These are phyloP conservation scores for Labeo catla DNA, from an alignment of 2,113 vertebrate genomes.

Conservation along the genomic window DNA sequence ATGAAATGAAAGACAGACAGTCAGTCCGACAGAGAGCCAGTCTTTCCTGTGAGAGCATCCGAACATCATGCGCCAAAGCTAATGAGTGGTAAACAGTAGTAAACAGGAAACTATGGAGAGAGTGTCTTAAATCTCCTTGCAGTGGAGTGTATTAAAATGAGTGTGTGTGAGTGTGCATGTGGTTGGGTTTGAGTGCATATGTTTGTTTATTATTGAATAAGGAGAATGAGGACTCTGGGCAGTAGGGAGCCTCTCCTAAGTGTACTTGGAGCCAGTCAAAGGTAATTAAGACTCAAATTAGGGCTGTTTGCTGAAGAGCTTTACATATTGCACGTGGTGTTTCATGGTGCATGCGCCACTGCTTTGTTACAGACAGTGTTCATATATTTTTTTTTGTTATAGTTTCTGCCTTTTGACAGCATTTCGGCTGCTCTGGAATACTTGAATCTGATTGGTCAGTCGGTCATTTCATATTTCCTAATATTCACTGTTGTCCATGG, in stretches of 20 bases:
- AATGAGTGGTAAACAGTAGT: constrained; percentile 54
- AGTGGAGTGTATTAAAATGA: constrained; percentile 55
- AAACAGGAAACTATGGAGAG: constrained; percentile 58
- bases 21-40: constrained; percentile 45
- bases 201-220: constrained; percentile 58
- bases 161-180: constrained; percentile 28
- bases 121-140: constrained; percentile 57
- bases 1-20: constrained; percentile 44
- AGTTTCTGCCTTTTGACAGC: background rate
- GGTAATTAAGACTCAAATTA: constrained; percentile 54
- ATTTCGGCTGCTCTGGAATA: background rate
- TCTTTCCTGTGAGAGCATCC: constrained; percentile 37
- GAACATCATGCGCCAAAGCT: constrained; percentile 46
- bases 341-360: constrained; percentile 9
- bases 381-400: background rate
- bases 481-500: background rate
- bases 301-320: constrained; percentile 51
- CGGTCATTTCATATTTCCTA: background rate
- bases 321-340: constrained; percentile 36
- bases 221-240: constrained; percentile 49
- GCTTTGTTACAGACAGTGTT: background rate
- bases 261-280: constrained; percentile 61
- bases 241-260: constrained; percentile 55
- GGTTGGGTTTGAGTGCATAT: constrained; percentile 56
- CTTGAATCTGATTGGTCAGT: background rate